Evolutionary conservation across 1,140 invertebrate species (phyloP), one percentile per base, ranked within the genome.

Genomic region (Aporrectodea caliginosa): DNA sequence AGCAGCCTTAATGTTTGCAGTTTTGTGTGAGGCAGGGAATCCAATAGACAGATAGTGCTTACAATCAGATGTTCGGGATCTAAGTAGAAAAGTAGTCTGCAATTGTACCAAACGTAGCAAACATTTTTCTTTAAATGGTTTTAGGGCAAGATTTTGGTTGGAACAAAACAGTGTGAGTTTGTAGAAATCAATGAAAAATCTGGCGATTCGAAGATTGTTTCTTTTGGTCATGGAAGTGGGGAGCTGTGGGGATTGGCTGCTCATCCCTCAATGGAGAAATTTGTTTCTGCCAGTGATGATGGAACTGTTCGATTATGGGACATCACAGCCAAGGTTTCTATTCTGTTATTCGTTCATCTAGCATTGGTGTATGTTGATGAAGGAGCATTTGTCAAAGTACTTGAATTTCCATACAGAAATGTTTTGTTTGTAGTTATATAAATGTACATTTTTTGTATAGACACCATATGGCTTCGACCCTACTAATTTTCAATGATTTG

Each of bases 261-360:
- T 58, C 88, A 89, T 78, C 88, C 88, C 16, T 79, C 83, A 32
- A 43, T 81, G 16, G 77, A 84, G n/a, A 82, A 83, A 58, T 88
- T 86, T 82, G 83, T 86, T 69, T 88, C 88, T 12, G 86, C 85
- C 27, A 85, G 87, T 75, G 87, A 86, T 80, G 88, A 89, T 84
- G 85, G 87, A n/a, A 85, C 85, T 2, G 82, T 87, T 12, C 81
- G 86, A 69, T 73, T 88, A 6, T 89, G 88, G 88, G 87, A 88
- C 77, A 81, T 88, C 1, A 34, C 82, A 27, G 85, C 78, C 31
- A 89, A 85, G 83, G 88, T 88, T 82, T 73, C 2, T 77, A 22
- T 69, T n/a, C n/a, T n/a, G n/a, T n/a, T n/a, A n/a, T 79, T 78
- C 22, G 2, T 79, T 78, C 6, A 16, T 16, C 12, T 16, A 30